Percentiles rank a stretch among this genome's conserved stretches.
Conservation (phyloP, 2,797 vertebrate genomes). For the Neosalanx taihuensis region DNA sequence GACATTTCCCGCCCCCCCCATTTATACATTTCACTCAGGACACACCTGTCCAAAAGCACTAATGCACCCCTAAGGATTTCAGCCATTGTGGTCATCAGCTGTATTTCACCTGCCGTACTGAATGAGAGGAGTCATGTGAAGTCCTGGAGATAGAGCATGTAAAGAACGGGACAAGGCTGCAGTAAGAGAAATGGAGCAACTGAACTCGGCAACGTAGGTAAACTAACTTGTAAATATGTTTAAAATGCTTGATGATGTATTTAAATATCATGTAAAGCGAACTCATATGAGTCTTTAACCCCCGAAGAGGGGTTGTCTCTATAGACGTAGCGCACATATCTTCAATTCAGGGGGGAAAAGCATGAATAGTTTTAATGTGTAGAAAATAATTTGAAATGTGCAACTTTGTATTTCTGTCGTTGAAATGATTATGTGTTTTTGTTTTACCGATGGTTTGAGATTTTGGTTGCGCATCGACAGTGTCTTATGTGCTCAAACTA, state of each 20-base stretch:
- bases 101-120: constrained; percentile 27
- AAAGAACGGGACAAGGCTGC: constrained; percentile 2
- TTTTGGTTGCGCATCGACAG: too few relatives aligned
- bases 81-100: constrained; percentile 6
- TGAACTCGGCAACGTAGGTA: too few relatives aligned
- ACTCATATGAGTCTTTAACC: background rate
- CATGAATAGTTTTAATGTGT: too few relatives aligned
- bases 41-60: background rate
- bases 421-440: too few relatives aligned
- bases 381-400: too few relatives aligned
- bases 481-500: too few relatives aligned
- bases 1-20: background rate
- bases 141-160: constrained; percentile 26
- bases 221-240: background rate
- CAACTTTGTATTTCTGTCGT: too few relatives aligned
- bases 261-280: background rate
- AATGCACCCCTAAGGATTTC: constrained; percentile 36
- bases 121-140: constrained; percentile 9
- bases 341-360: too few relatives aligned
- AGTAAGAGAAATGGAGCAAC: background rate
- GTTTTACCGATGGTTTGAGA: too few relatives aligned
- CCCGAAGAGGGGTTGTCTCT: background rate
- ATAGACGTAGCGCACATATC: too few relatives aligned
- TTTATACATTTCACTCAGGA: background rate
- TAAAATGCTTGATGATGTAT: background rate